Evolutionary conservation across 2,888 invertebrate genomes (phyloP).

Genomic region (Meiosimyza decipiens): DNA sequence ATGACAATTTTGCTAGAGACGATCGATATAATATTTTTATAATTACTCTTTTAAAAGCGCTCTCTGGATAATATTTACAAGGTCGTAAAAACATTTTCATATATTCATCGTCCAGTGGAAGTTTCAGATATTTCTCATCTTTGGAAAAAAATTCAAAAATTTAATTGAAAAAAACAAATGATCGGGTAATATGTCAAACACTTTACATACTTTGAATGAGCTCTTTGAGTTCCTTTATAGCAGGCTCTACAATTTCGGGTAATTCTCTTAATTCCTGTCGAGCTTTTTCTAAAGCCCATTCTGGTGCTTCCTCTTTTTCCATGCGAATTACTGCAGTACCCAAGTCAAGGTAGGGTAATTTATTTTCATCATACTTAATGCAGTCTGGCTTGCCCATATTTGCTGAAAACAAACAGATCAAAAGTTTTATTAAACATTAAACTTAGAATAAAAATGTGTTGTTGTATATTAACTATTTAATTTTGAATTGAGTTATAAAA

Average conservation of each 20-base stretch:
- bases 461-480: no score
- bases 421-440: not conserved
- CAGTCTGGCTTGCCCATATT: constrained; percentile 44
- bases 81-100: constrained; percentile 84
- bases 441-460: no score
- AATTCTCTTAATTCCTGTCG: constrained; percentile 77
- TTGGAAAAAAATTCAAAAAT: constrained; percentile 33
- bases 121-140: constrained; percentile 73
- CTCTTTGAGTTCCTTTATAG: constrained; percentile 70
- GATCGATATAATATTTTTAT: not conserved
- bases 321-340: constrained; percentile 72
- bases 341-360: constrained; percentile 73
- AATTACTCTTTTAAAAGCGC: constrained; percentile 78
- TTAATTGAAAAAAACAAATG: not conserved
- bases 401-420: not conserved
- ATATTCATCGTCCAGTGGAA: constrained; percentile 79
- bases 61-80: constrained; percentile 86
- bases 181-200: not conserved
- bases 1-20: not conserved
- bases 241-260: constrained; percentile 73
- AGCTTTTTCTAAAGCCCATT: constrained; percentile 73
- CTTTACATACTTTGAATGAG: constrained; percentile 68
- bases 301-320: constrained; percentile 72
- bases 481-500: no score
- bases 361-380: constrained; percentile 69